These are phyloP conservation scores for Parauchenoglanis punctatus DNA, from an alignment of 2,797 vertebrate species.

Conservation along the genomic window DNA sequence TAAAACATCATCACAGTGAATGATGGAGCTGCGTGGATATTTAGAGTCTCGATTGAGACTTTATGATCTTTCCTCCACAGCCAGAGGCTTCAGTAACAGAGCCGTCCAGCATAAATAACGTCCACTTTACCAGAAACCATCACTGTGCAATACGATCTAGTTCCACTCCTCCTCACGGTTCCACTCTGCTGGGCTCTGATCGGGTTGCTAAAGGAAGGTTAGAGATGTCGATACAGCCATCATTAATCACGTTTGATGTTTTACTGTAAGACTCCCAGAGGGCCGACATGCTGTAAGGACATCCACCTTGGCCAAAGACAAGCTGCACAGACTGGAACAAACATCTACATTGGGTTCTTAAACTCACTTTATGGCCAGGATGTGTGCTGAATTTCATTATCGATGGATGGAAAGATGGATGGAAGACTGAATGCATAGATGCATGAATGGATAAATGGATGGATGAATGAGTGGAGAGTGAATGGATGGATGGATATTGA, in stretches of 20 bases:
- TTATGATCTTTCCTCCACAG: constrained; percentile 22
- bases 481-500: not conserved
- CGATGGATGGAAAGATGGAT: not conserved
- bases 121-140: constrained; percentile 45
- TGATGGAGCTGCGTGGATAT: constrained; percentile 25
- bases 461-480: not conserved
- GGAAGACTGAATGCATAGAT: too few species aligned
- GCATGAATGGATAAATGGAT: not conserved
- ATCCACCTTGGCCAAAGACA: constrained; percentile 10
- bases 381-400: not conserved
- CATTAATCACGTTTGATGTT: constrained; percentile 39
- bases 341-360: not conserved
- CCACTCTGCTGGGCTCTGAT: constrained; percentile 19
- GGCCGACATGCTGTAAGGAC: not conserved
- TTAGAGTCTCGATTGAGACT: constrained; percentile 8
- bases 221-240: constrained; percentile 13
- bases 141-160: constrained; percentile 34
- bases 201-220: constrained; percentile 27
- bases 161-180: constrained; percentile 22
- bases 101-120: constrained; percentile 35
- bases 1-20: constrained; percentile 9
- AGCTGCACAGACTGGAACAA: not conserved
- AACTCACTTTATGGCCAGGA: not conserved
- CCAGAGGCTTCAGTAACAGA: constrained; percentile 26
- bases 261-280: constrained; percentile 31